Base-by-base conservation (phyloP, 35 echinoderm and acorn worm genomes). In the Eucidaris tribuloides region DNA sequence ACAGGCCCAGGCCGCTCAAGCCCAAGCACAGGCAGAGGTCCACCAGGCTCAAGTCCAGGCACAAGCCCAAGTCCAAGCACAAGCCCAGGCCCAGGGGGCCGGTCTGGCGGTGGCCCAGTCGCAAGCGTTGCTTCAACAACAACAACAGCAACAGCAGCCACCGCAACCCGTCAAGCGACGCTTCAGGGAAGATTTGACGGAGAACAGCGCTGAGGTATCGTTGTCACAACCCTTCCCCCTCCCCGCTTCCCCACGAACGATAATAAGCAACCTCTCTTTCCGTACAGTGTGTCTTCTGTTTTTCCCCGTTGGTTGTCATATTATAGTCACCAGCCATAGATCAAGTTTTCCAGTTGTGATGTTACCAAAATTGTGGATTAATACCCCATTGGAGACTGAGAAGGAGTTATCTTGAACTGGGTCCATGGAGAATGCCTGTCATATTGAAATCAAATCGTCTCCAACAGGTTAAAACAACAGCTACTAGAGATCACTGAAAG, bases 1-100 rank as follows among this genome's bases (percentile, higher is more conserved):
- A 3, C 61, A 64, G 29, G 68, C 68, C 68, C 68, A 74, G 7
- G 68, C 40, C 68, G 68, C 68, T 20, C 65, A 71, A 71, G 65
- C 65, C 40, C 68, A 74, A 74, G 68, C 68, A 14, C 68, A 74
- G 38, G 18, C 37, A n/a, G 35, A 74, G 41, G 68, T 40, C 7
- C 68, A 74, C 35, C n/a, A 32, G 5, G 68, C 68, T 20, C 65
- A 71, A 71, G 65, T 36, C 40, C 68, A 74, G 44, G 68, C 68
- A 14, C 68, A 74, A n/a, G 18, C 37, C 40, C 68, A 74, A 40
- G 3, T 74, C 13, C 34, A 22, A 19, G 15, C 25, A 11, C 28
- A 30, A 7, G 28, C 19, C 4, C 27, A 38, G 28, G 28, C 27
- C 19, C 28, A 27, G 14, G 29, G 61, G 30, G 61, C 1, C 37